A percentile compares a stretch with the other conserved stretches of the same genome.
Conservation (phyloP, 2,113 vertebrate genomes). For the Corapipo altera region DNA sequence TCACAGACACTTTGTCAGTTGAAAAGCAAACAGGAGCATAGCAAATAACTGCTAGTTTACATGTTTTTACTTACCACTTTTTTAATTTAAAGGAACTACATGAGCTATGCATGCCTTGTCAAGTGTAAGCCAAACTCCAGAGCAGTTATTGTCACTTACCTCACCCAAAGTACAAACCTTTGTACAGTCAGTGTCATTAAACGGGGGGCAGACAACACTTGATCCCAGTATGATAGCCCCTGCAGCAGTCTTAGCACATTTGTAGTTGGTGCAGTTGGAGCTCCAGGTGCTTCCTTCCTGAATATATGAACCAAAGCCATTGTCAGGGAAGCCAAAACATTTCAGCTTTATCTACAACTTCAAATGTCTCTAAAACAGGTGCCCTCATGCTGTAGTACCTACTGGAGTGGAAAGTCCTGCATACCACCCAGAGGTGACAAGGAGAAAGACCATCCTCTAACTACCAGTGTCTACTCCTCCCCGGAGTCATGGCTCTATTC, state of each 20-base stretch:
- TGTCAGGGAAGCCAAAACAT: background rate
- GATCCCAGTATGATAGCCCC: conserved; percentile 85
- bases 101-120: background rate
- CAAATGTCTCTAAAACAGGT: background rate
- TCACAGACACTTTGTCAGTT: background rate
- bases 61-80: conserved; percentile 1
- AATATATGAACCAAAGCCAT: background rate
- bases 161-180: conserved; percentile 83
- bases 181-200: conserved; percentile 93
- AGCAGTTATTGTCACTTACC: conserved; percentile 3
- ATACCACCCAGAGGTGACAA: accelerated
- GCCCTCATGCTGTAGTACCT: background rate
- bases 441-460: background rate
- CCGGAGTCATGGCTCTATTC: background rate
- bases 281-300: conserved; percentile 93
- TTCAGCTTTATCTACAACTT: background rate
- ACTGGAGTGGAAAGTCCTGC: background rate
- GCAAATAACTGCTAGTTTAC: background rate
- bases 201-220: conserved; percentile 90
- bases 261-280: conserved; percentile 90
- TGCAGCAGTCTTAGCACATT: conserved; percentile 85
- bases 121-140: background rate
- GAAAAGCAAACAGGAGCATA: background rate
- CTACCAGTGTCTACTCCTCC: background rate
- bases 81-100: background rate